Evolutionary conservation across 2,113 vertebrate species (phyloP).

Genomic region (Actenoides lindsayi): DNA sequence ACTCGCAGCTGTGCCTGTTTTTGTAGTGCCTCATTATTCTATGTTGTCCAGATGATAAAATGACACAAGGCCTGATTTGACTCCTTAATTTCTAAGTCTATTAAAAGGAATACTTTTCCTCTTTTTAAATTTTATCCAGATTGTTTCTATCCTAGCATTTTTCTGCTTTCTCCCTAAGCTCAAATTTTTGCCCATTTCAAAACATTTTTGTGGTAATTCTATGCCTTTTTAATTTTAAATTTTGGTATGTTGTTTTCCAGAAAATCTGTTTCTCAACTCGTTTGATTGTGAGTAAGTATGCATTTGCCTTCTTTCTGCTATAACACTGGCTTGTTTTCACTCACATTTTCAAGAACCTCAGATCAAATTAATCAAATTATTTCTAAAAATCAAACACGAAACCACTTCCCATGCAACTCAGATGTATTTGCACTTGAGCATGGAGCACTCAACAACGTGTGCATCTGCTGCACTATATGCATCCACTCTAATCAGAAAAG

Average conservation of each 20-base stretch:
- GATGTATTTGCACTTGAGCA: background rate
- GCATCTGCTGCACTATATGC: background rate
- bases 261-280: background rate
- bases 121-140: background rate
- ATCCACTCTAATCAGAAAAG: background rate
- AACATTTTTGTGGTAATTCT: background rate
- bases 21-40: background rate
- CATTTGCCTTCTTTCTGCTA: background rate
- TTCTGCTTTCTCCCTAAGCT: background rate
- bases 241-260: background rate
- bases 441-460: background rate
- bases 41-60: background rate
- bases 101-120: background rate
- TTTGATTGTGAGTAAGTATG: background rate
- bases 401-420: background rate
- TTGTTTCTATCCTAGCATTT: background rate
- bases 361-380: background rate
- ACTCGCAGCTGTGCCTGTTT: background rate
- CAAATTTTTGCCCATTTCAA: fast-evolving
- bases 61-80: background rate
- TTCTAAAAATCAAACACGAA: background rate
- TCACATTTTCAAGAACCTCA: background rate
- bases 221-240: background rate
- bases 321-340: background rate
- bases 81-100: background rate